Percentiles rank a stretch among this genome's conserved stretches.
Evolutionary conservation across 2,888 invertebrate species (phyloP).

Genomic region (Tyria jacobaeae): DNA sequence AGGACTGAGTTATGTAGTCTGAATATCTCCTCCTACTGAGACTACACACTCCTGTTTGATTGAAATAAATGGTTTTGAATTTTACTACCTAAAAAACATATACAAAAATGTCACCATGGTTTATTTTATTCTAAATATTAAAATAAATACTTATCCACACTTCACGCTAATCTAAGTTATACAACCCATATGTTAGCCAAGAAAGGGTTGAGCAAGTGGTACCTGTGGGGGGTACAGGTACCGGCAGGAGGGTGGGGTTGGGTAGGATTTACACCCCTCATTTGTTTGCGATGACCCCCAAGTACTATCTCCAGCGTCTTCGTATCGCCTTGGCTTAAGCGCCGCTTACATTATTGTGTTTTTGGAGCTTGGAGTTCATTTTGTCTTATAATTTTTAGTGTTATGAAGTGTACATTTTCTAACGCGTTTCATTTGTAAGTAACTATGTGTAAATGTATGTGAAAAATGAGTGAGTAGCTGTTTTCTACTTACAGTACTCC

Average conservation of each 20-base stretch:
- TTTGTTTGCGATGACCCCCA: slow-evolving; percentile 89
- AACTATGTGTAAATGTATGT: no score
- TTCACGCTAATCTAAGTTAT: slow-evolving; percentile 38
- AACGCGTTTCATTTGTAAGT: background rate
- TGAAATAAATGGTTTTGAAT: no score
- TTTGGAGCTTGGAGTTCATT: slow-evolving; percentile 46
- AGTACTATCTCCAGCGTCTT: slow-evolving; percentile 77
- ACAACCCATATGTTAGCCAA: slow-evolving; percentile 80
- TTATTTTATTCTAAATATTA: background rate
- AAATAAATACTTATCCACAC: slow-evolving; percentile 41
- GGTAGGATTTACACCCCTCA: slow-evolving; percentile 88
- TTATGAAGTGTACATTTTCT: slow-evolving; percentile 21
- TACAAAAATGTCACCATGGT: no score
- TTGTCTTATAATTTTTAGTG: slow-evolving; percentile 27
- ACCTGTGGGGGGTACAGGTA: slow-evolving; percentile 63
- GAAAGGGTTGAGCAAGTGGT: slow-evolving; percentile 83
- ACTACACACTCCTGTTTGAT: no score
- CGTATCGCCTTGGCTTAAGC: slow-evolving; percentile 73
- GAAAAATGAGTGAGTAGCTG: background rate
- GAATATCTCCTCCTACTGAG: no score
- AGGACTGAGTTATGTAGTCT: no score
- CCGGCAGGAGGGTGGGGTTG: slow-evolving; percentile 44
- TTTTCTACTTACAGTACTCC: no score
- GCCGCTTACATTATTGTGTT: slow-evolving; percentile 62
- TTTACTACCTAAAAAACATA: no score